Evolutionary conservation across 1,140 invertebrate species (phyloP).

Genomic region (Cydia pomonella): DNA sequence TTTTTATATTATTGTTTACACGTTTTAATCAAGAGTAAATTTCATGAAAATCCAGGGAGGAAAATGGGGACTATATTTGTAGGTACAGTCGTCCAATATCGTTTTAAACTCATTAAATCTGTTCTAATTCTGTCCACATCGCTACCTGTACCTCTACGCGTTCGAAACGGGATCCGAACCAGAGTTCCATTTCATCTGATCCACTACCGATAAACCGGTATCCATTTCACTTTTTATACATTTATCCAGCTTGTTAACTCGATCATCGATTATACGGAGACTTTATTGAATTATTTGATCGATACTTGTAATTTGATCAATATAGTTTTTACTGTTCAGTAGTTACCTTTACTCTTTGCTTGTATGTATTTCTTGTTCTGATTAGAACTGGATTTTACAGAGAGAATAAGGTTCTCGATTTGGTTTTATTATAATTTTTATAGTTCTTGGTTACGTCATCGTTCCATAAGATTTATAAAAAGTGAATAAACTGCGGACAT

Average conservation of each 20-base stretch:
- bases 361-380: neutral
- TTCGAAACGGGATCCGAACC: neutral
- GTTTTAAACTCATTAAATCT: neutral
- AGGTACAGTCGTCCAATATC: no score
- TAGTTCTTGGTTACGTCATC: no score
- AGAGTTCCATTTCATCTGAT: conserved; percentile 1
- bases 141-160: neutral
- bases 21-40: no score
- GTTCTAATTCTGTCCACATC: conserved; percentile 1
- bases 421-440: no score
- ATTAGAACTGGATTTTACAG: neutral
- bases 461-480: no score
- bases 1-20: no score
- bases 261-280: conserved; percentile 19
- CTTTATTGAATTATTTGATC: conserved; percentile 20
- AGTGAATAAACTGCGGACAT: no score
- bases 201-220: conserved; percentile 18
- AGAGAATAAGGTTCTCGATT: no score
- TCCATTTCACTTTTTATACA: conserved; percentile 23
- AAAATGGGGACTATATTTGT: no score
- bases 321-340: conserved; percentile 15
- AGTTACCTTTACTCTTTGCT: neutral
- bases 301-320: conserved; percentile 26
- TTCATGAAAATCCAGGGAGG: no score
- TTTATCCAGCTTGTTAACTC: conserved; percentile 21